phyloP scores from a whole-genome alignment of 2,888 invertebrate genomes.

The Drosophila ustulata region DNA sequence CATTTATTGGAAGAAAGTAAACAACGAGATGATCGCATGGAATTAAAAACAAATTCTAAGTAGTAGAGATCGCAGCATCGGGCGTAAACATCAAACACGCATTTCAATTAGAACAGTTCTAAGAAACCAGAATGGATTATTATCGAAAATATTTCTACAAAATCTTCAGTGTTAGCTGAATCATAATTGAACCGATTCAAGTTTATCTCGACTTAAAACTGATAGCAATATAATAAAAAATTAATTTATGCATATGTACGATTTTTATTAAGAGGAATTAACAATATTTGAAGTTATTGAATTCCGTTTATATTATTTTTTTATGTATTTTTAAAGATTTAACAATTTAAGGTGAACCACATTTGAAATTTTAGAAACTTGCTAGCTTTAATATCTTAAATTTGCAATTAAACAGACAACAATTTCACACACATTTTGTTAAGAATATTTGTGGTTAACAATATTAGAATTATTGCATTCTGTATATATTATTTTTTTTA shows the following conservation, averaged over 20 bases:
- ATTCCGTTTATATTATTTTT: neutral
- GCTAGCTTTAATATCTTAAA: neutral
- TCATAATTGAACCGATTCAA: neutral
- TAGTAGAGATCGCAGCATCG: neutral
- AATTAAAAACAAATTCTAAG: neutral
- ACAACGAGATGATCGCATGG: neutral
- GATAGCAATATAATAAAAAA: neutral
- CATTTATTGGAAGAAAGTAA: neutral
- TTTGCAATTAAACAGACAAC: neutral
- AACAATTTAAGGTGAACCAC: neutral
- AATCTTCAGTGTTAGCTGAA: neutral
- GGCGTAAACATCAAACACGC: neutral
- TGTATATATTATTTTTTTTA: too few species aligned
- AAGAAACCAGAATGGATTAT: neutral
- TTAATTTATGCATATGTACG: neutral
- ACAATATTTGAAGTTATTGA: constrained; percentile 1
- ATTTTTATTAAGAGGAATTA: constrained; percentile 1
- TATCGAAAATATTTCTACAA: neutral
- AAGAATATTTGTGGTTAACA: too few species aligned
- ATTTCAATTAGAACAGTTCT: neutral
- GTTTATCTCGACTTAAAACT: neutral
- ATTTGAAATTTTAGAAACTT: too few species aligned
- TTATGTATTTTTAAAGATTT: neutral
- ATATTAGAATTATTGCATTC: too few species aligned
- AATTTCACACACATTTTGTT: too few species aligned